Evolutionary conservation across 2,888 invertebrate species (phyloP).

Genomic region (Polydrusus pterygomalis): DNA sequence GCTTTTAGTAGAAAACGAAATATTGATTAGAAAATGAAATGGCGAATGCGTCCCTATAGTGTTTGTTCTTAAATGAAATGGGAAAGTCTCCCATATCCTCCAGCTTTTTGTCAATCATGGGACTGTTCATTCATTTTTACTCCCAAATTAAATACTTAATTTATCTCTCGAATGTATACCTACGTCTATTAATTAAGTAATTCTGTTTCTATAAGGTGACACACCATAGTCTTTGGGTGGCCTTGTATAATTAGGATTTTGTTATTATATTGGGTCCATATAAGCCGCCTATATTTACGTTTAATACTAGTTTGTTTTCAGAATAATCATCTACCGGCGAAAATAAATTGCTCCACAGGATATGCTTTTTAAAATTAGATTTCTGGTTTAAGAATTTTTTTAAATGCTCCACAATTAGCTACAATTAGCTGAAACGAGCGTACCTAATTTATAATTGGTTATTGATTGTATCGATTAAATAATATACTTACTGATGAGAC

Average conservation of each 20-base stretch:
- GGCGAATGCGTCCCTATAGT: no score
- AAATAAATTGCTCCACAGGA: conserved; percentile 3
- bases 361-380: not conserved
- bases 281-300: conserved; percentile 17
- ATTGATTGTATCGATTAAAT: not conserved
- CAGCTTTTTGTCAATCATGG: no score
- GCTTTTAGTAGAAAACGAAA: no score
- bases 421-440: no score
- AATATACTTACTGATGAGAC: conserved; percentile 78
- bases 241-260: conserved; percentile 41
- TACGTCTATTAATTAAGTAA: not conserved
- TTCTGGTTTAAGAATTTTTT: not conserved
- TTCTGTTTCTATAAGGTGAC: conserved; percentile 9
- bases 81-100: no score
- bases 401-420: not conserved
- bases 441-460: no score
- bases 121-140: not conserved
- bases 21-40: no score
- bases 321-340: conserved; percentile 4
- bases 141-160: not conserved
- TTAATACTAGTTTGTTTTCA: conserved; percentile 31
- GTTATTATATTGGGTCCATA: conserved; percentile 34
- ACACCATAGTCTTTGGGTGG: conserved; percentile 32
- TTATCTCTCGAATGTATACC: not conserved
- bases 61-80: no score